These are phyloP conservation scores for Lytechinus pictus DNA, from an alignment of 35 echinoderm and acorn worm species.

Conservation along the genomic window DNA sequence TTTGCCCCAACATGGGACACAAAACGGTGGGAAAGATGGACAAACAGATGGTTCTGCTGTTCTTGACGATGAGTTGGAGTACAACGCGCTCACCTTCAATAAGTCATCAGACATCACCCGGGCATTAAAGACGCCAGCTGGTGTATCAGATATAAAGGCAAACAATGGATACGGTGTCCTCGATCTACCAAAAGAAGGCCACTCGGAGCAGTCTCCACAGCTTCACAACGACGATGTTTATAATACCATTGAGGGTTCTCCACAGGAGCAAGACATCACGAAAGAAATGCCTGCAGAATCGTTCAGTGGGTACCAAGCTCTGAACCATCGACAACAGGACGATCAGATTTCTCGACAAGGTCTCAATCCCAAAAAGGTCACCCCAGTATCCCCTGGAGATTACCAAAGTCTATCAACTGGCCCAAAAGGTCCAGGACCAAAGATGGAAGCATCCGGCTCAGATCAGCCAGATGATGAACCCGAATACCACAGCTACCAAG, in stretches of 20 bases:
- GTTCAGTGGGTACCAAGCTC: not conserved
- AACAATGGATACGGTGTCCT: not conserved
- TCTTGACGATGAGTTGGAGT: not conserved
- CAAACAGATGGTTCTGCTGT: not conserved
- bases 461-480: not conserved
- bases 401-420: not conserved
- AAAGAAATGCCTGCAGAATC: not conserved
- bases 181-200: not conserved
- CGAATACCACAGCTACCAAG: not conserved
- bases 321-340: not conserved
- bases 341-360: not conserved
- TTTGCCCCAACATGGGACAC: not conserved
- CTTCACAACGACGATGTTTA: conserved; percentile 8
- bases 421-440: not conserved
- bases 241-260: not conserved
- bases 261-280: not conserved
- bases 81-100: not conserved
- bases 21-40: not conserved
- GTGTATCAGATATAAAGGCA: not conserved
- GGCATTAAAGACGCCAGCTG: not conserved
- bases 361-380: not conserved
- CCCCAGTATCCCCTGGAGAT: not conserved
- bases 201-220: not conserved
- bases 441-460: not conserved
- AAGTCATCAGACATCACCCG: not conserved